These are phyloP conservation scores for Lophotis ruficrista DNA, from an alignment of 2,113 vertebrate species.

Conservation along the genomic window DNA sequence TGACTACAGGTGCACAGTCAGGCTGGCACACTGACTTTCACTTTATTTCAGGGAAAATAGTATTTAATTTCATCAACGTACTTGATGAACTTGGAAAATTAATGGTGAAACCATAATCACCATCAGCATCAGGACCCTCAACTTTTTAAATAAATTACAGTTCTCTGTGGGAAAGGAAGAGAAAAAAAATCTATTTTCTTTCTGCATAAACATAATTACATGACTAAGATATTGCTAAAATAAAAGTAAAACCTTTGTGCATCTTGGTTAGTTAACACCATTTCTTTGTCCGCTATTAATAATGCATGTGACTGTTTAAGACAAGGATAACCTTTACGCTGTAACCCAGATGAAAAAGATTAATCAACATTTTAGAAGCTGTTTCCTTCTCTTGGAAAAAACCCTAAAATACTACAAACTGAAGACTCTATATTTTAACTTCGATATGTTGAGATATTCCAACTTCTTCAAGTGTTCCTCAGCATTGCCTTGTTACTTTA, in stretches of 20 bases:
- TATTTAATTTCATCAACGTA: background rate
- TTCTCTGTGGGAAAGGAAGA: background rate
- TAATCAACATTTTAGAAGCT: background rate
- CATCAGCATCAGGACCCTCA: background rate
- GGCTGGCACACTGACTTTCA: background rate
- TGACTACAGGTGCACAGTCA: background rate
- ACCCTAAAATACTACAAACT: background rate
- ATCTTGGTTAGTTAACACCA: background rate
- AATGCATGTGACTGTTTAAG: background rate
- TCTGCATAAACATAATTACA: background rate
- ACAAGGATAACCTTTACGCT: background rate
- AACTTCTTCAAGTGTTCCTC: background rate
- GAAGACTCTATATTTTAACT: background rate
- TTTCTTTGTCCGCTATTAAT: background rate
- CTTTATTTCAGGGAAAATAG: background rate
- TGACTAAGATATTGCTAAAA: background rate
- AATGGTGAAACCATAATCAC: background rate
- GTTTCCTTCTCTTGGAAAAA: background rate
- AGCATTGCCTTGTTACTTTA: slow-evolving; percentile 25
- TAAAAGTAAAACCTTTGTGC: background rate
- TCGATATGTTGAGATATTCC: background rate
- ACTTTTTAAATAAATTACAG: rapidly evolving
- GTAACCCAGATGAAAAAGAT: background rate
- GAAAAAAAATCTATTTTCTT: background rate
- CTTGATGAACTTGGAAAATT: background rate